Base-by-base conservation (phyloP, 2,888 invertebrate species). In the Andrena minutula region DNA sequence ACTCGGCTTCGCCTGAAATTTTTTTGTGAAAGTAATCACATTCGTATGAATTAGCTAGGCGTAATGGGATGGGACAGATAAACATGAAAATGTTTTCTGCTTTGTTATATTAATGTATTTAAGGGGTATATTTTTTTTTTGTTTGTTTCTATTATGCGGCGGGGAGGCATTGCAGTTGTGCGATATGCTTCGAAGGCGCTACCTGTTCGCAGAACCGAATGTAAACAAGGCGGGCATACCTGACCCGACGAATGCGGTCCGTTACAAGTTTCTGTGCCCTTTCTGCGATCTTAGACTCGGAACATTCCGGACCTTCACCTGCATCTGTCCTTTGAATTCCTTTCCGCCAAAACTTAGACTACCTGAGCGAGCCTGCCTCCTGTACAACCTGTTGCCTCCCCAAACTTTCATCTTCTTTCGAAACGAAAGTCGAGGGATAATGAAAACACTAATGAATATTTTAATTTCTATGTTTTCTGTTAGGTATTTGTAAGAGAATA, bases 141-240 rank as follows among this genome's bases (percentile, higher is more conserved):
- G 41, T 0, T 41, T 41, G 12, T 41, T 41, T 41, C 41, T 41
- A 41, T 41, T 41, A 41, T 12, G 4, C 12, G 0, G 2, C 12
- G 1, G 41, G 12, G 1, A 1, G 4, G 41, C 12, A 41, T 41
- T 12, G 4, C 2, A 12, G 1, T 41, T 12, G 12, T 12, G 41
- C 41, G 41, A 41, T 41, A 41, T 41, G 41, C 12, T 41, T 12
- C 41, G 41, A 12, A 12, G 41, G 41, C 41, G 4, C 41, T 74
- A 66, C 51, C 70, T 74, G 69, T 41, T 65, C 58, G 8, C 7
- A 7, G 66, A 68, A 63, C 20, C 28, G 51, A 79, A 60, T 35
- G 65, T 68, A 82, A 79, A 82, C 47, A 79, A 7, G 47, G 51
- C 16, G 32, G 60, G 58, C 35, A 47, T 82, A 82, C 65, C 80